These are phyloP conservation scores for Protodeltote pygarga DNA, from an alignment of 2,888 invertebrate genomes.

Conservation along the genomic window DNA sequence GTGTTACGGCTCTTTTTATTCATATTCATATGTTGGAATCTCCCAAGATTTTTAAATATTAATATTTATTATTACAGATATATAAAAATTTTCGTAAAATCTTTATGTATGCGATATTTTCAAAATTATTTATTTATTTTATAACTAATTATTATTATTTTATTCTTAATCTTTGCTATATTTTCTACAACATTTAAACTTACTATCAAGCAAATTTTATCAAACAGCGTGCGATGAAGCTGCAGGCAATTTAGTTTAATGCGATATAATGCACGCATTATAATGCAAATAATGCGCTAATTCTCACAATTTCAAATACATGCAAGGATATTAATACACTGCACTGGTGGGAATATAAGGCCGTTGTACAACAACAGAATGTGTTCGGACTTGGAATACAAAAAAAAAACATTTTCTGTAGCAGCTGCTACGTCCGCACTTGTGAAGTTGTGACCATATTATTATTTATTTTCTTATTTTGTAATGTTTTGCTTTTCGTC, in stretches of 20 bases:
- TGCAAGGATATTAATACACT: slow-evolving; percentile 38
- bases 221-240: slow-evolving; percentile 16
- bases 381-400: slow-evolving; percentile 24
- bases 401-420: slow-evolving; percentile 25
- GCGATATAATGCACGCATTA: slow-evolving; percentile 34
- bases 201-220: slow-evolving; percentile 14
- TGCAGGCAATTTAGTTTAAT: slow-evolving; percentile 36
- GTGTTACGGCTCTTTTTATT: not conserved
- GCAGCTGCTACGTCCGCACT: slow-evolving; percentile 32
- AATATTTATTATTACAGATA: no score
- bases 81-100: no score
- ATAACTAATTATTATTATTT: slow-evolving; percentile 1
- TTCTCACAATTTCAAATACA: slow-evolving; percentile 45
- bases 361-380: slow-evolving; percentile 20
- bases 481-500: slow-evolving; percentile 17
- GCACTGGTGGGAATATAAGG: slow-evolving; percentile 24
- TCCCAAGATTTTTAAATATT: slow-evolving; percentile 3
- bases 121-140: no score
- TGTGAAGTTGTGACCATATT: slow-evolving; percentile 4
- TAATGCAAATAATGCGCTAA: slow-evolving; percentile 41
- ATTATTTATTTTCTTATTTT: slow-evolving; percentile 41
- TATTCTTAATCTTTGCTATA: slow-evolving; percentile 7
- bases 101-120: no score
- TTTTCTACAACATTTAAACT: slow-evolving; percentile 10
- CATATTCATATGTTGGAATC: no score